Percentiles rank a stretch among this genome's conserved stretches.
phyloP scores from a whole-genome alignment of 2,888 invertebrate species.

The Adineta ricciae region DNA sequence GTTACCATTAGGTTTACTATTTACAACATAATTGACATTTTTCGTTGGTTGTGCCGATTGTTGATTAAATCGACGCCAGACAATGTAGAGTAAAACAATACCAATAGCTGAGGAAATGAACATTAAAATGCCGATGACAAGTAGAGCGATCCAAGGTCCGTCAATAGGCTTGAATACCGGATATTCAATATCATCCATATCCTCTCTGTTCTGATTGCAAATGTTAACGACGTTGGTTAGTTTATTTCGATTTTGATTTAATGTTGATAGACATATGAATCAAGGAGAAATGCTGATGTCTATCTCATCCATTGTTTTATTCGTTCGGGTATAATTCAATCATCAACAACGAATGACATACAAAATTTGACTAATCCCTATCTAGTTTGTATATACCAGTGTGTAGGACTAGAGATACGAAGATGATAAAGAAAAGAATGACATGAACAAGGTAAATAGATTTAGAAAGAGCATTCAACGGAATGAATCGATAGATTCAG shows the following conservation, averaged over 20 bases:
- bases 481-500: background rate
- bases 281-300: background rate
- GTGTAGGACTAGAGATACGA: background rate
- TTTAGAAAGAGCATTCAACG: background rate
- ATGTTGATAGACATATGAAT: background rate
- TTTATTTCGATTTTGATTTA: background rate
- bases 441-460: background rate
- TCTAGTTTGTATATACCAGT: background rate
- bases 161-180: background rate
- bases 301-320: background rate
- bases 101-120: background rate
- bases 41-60: background rate
- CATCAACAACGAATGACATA: background rate
- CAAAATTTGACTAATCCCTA: background rate
- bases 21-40: background rate
- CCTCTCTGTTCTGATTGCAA: background rate
- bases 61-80: background rate
- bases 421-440: background rate
- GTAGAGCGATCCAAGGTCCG: background rate
- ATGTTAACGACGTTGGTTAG: background rate
- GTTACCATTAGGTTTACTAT: background rate
- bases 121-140: background rate
- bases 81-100: background rate
- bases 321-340: background rate
- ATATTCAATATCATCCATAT: background rate